These are phyloP conservation scores for Drosophila prolongata DNA, from an alignment of 2,888 invertebrate species.

Conservation along the genomic window DNA sequence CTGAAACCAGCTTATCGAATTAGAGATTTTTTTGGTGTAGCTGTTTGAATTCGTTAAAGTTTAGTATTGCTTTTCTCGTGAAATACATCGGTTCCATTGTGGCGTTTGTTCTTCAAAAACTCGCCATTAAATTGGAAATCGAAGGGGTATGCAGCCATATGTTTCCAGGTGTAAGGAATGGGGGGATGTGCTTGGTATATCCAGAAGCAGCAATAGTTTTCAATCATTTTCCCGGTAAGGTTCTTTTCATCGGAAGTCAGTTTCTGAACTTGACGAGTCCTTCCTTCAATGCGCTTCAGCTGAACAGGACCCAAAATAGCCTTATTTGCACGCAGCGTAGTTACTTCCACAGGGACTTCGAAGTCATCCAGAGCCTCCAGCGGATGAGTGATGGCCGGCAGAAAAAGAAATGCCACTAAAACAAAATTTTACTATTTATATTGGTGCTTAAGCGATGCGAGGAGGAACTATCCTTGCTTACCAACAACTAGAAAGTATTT, in stretches of 20 bases:
- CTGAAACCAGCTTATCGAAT: no score
- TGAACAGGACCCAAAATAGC: neutral
- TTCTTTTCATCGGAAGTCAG: neutral
- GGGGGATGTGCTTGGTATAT: conserved; percentile 45
- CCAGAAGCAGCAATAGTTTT: conserved; percentile 63
- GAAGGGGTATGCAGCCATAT: conserved; percentile 35
- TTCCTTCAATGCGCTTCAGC: conserved; percentile 18
- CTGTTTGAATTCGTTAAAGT: no score
- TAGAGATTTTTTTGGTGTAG: no score
- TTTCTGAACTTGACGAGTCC: conserved; percentile 34
- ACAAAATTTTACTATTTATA: neutral
- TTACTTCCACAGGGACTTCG: conserved; percentile 35
- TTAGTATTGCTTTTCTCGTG: no score
- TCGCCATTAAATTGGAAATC: conserved; percentile 45
- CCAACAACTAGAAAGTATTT: neutral
- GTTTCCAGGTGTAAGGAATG: conserved; percentile 20
- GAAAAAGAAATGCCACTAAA: neutral
- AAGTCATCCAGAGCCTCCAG: conserved; percentile 13
- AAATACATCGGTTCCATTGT: neutral
- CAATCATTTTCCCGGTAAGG: neutral
- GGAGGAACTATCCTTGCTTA: neutral
- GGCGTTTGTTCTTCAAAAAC: conserved; percentile 38
- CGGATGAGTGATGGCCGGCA: neutral
- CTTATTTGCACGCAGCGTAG: conserved; percentile 11
- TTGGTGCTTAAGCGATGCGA: no score